Base-by-base conservation (phyloP, 2,888 invertebrate species). In the Leucophenga maculata region DNA sequence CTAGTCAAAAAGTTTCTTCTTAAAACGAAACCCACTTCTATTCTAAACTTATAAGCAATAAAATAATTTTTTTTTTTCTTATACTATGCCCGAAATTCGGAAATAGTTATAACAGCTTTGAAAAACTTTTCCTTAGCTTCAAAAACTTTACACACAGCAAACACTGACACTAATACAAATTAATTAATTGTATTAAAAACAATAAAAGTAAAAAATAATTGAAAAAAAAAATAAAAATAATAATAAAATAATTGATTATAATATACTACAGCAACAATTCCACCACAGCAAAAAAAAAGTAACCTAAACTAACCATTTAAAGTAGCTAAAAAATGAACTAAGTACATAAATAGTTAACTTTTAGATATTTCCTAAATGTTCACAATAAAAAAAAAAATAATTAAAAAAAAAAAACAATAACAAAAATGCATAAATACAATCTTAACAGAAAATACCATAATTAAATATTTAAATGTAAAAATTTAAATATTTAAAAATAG, bases 321-420 rank as follows among this genome's bases (percentile, higher is more conserved):
- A 22, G 14, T n/a, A 50, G 46, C 18, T 9, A 18, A 14, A 65
- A 65, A 6, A 52, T 14, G 16, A 52, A 50, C 6, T 13, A 54
- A 65, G 20, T 20, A 59, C 13, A 55, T 26, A 50, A 31, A 57
- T 59, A 39, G 39, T 60, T 60, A 39, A 60, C 60, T 60, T 18
- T 39, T 60, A 60, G 60, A 39, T 60, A 44, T 60, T 18, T 18
- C 32, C 60, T 18, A 60, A 59, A 60, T 31, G 39, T 20, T 16
- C 18, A 52, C n/a, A 52, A 54, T 18, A 22, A 6, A 18, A 54
- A 18, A 8, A 8, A 14, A n/a, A 13, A 54, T n/a, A n/a, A n/a
- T n/a, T 18, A 22, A 6, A 18, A 54, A 18, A 8, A 8, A 14
- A n/a, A 13, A 54, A 54, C 18, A 54, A 20, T 20, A 54, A 54